Evolutionary conservation across 2,113 vertebrate species (phyloP), one percentile per base, ranked within the genome.

Genomic region (Acanthochromis polyacanthus): DNA sequence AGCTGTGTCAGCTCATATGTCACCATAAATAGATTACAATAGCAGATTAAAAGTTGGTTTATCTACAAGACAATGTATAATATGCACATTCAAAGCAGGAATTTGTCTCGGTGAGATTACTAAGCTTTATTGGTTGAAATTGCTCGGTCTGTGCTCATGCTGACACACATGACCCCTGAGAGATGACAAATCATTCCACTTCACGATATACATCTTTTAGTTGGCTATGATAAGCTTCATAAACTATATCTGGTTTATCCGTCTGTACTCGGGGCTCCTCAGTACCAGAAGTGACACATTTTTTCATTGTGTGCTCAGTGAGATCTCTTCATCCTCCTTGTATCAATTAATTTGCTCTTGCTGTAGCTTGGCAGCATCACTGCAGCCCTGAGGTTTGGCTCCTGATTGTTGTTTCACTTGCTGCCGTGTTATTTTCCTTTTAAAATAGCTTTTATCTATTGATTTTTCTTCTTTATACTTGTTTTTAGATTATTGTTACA

Each of bases 321-420:
- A 75, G 83, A 83, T 75, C 12, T 20, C 69, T 70, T 78, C 15
- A 70, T 66, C 57, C 57, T 9, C 40, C 40, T 6, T 17, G 25
- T 36, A 56, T 82, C 58, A 81, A 60, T 81, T 81, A 69, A 74
- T 82, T 81, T 72, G 10, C 53, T 20, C 50, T 57, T 8, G n/a
- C 40, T 76, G 55, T 51, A 62, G 53, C 57, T 69, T 78, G 59
- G 66, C 58, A 69, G 75, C 46, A 62, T 40, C 10, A 15, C 5
- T 80, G 36, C 56, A 58, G 52, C 79, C 63, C 67, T 11, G 25
- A 78, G 45, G 61, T 68, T 45, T 19, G 30, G 38, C 30, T 30
- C 48, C 50, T 55, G 12, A 8, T 77, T 28, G 57, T 56, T 55
- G 25, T 79, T 67, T 68, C 8, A 59, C 17, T 45, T 50, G 62